phyloP scores from a whole-genome alignment of 2,888 invertebrate genomes.

The Lepidocyrtoides sp. region DNA sequence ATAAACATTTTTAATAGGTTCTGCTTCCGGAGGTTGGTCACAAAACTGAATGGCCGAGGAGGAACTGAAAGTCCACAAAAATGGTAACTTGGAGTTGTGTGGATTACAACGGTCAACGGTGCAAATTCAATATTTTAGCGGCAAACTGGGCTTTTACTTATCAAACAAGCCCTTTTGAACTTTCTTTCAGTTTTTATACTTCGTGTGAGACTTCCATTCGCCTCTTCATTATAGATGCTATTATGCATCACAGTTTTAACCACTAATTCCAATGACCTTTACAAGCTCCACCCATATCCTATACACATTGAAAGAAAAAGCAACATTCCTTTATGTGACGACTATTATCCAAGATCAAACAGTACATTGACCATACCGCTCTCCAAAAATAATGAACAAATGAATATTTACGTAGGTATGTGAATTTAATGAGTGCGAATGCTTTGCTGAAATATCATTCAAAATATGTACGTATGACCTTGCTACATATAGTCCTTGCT shows the following conservation, averaged over 20 bases:
- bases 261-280: conserved; percentile 49
- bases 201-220: neutral
- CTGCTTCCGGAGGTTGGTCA: no score
- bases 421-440: neutral
- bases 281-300: neutral
- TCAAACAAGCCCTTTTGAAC: no score
- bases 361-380: neutral
- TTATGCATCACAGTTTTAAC: neutral
- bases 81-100: no score
- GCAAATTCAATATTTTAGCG: no score
- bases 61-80: no score
- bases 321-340: no score
- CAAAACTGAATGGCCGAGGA: no score
- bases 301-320: no score
- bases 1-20: no score
- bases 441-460: neutral
- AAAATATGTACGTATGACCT: neutral
- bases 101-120: no score
- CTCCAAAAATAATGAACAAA: conserved; percentile 18
- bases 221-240: no score
- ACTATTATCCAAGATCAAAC: neutral
- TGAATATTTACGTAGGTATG: conserved; percentile 29
- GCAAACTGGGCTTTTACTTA: no score
- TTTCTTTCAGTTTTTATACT: neutral
- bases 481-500: neutral